Evolutionary conservation across 2,113 vertebrate species (phyloP).

Genomic region (Gadus macrocephalus): DNA sequence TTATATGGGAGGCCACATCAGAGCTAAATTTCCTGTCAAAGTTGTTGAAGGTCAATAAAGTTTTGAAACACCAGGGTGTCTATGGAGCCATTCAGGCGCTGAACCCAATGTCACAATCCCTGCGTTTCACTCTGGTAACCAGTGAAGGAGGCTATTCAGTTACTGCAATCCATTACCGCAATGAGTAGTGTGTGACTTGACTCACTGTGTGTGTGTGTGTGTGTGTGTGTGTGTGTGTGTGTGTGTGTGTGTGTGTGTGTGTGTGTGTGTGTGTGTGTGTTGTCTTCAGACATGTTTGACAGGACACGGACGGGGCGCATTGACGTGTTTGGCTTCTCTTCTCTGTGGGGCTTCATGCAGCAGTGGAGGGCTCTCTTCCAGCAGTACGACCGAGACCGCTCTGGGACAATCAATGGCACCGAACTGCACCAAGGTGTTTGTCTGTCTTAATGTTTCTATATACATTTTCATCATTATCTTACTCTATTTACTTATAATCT

Average conservation of each 20-base stretch:
- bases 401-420: conserved; percentile 78
- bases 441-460: not conserved
- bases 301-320: conserved; percentile 83
- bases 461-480: not conserved
- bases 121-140: conserved; percentile 33
- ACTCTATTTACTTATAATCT: no score
- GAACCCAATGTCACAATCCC: not conserved
- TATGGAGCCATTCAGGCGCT: no score
- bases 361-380: conserved; percentile 89
- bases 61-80: not conserved
- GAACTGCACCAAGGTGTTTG: conserved; percentile 90
- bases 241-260: not conserved
- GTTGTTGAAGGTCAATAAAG: not conserved
- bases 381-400: conserved; percentile 88
- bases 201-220: not conserved
- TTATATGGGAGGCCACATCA: no score
- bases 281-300: conserved; percentile 89
- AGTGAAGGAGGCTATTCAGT: conserved; percentile 27
- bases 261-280: not conserved
- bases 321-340: conserved; percentile 86
- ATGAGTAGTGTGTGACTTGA: conserved; percentile 24
- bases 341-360: conserved; percentile 86
- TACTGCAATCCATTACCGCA: not conserved
- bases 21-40: not conserved
- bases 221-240: not conserved